Base-by-base conservation (phyloP, 2,888 invertebrate species). In the Andrena marginata region DNA sequence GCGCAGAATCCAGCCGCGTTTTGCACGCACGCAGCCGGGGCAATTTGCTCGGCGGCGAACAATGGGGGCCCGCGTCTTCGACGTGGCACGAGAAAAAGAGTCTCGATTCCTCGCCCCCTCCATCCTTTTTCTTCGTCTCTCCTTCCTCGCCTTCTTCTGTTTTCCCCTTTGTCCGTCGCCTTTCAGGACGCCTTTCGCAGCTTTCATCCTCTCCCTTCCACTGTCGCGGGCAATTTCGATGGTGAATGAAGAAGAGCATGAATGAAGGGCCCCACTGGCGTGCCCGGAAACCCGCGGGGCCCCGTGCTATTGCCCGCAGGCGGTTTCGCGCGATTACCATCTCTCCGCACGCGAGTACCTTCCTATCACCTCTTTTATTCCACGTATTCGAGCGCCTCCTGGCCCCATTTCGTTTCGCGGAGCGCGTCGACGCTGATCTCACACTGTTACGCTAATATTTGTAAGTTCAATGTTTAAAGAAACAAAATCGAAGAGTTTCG, bases 231-330 rank as follows among this genome's bases (percentile, higher is more conserved):
- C 84, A 87, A 91, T 92, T 91, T 92, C 85, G 87, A 88, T 83
- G 86, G 87, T 92, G 93, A 93, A 93, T 92, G 92, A 91, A 92
- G 88, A 42, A 42, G 56, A 85, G 86, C 85, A 91, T 93, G 92
- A 93, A 93, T 93, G 92, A 89, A 88, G 80, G 82, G 77, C 65
- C 80, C 80, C 63, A 63, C 70, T 88, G 85, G 87, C 87, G 89
- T 88, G 91, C 81, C 91, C 90, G 90, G 91, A 90, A 90, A 90
- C 87, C 80, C 69, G 59, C 59, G 63, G 56, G 76, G 82, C 69
- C 77, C 67, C 62, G 65, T 72, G 26, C 42, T 54, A 33, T 59
- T 42, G 31, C 6, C 62, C 49, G 67, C 31, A 29, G 26, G 42
- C 33, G 71, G 54, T 51, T 35, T 60, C 31, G 54, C 33, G 8